Evolutionary conservation across 1,140 invertebrate species (phyloP), one percentile per base, ranked within the genome.

Genomic region (Meloidogyne hapla): DNA sequence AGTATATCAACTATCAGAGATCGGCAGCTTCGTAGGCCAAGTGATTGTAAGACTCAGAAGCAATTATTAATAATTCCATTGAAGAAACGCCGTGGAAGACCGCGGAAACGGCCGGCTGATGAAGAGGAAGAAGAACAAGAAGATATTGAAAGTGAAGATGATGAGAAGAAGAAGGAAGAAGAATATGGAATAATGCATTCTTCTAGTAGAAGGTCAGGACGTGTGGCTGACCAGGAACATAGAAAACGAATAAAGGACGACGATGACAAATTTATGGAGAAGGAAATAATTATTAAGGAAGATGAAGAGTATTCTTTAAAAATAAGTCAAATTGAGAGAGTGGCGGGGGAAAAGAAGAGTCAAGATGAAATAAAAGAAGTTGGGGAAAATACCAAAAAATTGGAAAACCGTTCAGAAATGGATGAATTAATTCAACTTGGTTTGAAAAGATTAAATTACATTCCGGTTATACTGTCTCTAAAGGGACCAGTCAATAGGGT

Each of bases 111-210:
- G 45, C 40, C 63, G 56, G 28, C 66, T 23, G 66, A 66, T 33
- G 67, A 75, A 70, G 74, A 73, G 2, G 61, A 64, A 23, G 68
- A 62, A 23, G 75, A 76, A 9, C 25, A 69, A 26, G 77, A 78
- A 15, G 77, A 78, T 10, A 45, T 28, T 23, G 76, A 75, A 15
- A 45, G n/a, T 12, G 76, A 75, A 23, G 76, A 61, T n/a, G 77
- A 45, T 33, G 77, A 77, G n/a, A 74, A 48, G 8, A 28, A 70
- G 13, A 40, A 18, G 56, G 48, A 33, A 23, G 75, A 69, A 33
- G 63, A 78, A 18, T 4, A 33, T 33, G 48, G 48, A 56, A 56
- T n/a, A n/a, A n/a, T 6, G n/a, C 48, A 18, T n/a, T 56, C 48
- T 33, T 33, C 9, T 33, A 6, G 4, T n/a, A 56, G n/a, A 56